phyloP scores from a whole-genome alignment of 2,888 invertebrate genomes.

The Synergus umbraculus region DNA sequence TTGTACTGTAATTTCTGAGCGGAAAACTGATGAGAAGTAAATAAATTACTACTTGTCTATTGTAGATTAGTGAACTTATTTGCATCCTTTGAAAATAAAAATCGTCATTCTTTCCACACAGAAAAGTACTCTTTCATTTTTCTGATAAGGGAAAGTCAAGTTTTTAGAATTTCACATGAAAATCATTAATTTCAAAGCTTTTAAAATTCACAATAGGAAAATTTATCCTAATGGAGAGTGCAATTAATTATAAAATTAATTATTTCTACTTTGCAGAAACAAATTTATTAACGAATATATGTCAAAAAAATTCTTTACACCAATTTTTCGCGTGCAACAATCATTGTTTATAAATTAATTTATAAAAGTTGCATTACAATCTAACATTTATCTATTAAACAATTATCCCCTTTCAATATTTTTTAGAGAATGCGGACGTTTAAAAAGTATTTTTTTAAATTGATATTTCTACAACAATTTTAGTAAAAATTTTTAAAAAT shows the following conservation, averaged over 20 bases:
- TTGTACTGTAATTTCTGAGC: slow-evolving; percentile 47
- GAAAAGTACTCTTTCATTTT: not conserved
- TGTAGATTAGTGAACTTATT: not conserved
- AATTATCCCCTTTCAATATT: not conserved
- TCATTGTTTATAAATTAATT: not conserved
- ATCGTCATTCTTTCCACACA: not conserved
- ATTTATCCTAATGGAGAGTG: not conserved
- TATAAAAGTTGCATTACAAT: not conserved
- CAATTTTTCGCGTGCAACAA: not conserved
- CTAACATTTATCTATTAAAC: not conserved
- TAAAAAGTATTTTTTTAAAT: not conserved
- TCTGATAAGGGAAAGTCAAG: no score
- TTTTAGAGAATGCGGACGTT: not conserved
- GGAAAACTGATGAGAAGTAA: slow-evolving; percentile 12
- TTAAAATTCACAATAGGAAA: not conserved
- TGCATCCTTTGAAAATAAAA: not conserved
- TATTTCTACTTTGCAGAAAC: not conserved
- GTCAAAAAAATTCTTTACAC: not conserved
- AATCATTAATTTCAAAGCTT: not conserved
- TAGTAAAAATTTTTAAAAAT: not conserved
- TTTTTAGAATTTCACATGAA: no score
- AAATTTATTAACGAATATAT: slow-evolving; percentile 3
- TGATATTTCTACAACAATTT: not conserved
- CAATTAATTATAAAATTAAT: not conserved
- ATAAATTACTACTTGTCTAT: slow-evolving; percentile 16